Evolutionary conservation across 1,140 invertebrate genomes (phyloP), one percentile per base, ranked within the genome.

Genomic region (Penaeus indicus): DNA sequence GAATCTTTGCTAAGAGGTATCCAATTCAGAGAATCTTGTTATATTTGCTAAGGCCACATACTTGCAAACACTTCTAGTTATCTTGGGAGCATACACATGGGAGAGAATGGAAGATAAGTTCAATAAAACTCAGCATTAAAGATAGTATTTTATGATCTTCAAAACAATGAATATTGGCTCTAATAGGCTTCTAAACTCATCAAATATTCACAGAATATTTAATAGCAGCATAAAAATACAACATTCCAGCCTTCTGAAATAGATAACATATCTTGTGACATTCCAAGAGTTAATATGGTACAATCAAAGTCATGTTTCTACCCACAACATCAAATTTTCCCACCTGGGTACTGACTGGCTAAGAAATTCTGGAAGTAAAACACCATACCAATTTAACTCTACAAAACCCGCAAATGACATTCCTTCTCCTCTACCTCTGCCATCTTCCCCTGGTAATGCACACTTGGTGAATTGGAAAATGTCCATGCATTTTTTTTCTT

Each of bases 151-250:
- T 75, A 75, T 75, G 25, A 75, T 75, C n/a, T 75, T 38, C 72
- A 75, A 75, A 75, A 75, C 72, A 75, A 75, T 38, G 27, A 75
- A 38, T 32, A 75, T 75, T 75, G 42, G 72, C 72, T 75, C 72
- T 75, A 38, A 38, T 38, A 75, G 42, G 42, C 42, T 75, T 75
- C 72, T 75, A 75, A 75, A 38, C 72, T 75, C 72, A 75, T 38
- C 42, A 38, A 75, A 75, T 75, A 75, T 75, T 75, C 72, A 75
- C 42, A 75, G 72, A 75, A 75, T 75, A 75, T 75, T 75, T 38
- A 38, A 75, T 27, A 75, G 27, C 72, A 75, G 72, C 72, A 75
- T 75, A 75, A 75, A 75, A 75, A 75, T 75, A 75, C 27, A 75
- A 75, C 72, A 75, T 75, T 75, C 72, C 72, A 75, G 72, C 42